A percentile compares a stretch with the other conserved stretches of the same genome.
Conservation (phyloP, 1,140 invertebrate species). For the Drosophila pectinifera region DNA sequence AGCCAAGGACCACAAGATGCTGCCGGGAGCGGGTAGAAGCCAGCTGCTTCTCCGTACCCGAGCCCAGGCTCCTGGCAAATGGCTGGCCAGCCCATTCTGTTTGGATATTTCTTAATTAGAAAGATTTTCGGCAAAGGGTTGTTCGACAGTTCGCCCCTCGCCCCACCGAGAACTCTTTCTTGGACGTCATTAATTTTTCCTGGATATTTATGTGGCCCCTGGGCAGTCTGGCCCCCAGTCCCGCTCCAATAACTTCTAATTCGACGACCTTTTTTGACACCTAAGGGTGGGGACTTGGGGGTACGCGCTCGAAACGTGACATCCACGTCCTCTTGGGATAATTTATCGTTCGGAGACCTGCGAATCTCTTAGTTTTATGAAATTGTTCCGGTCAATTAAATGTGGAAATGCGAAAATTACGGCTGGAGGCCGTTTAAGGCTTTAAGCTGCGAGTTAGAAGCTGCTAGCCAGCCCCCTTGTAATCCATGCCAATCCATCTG, state of each 20-base stretch:
- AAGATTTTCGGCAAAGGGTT: constrained; percentile 77
- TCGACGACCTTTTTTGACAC: constrained; percentile 63
- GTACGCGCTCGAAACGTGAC: constrained; percentile 61
- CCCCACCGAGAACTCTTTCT: constrained; percentile 34
- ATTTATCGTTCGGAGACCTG: constrained; percentile 68
- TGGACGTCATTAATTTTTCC: constrained; percentile 79
- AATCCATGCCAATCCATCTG: constrained; percentile 69
- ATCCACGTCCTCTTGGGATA: constrained; percentile 51
- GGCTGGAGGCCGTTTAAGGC: constrained; percentile 52
- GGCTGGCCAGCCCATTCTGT: constrained; percentile 44
- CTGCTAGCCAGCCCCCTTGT: constrained; percentile 24
- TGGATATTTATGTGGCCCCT: constrained; percentile 71
- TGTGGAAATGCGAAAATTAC: constrained; percentile 56
- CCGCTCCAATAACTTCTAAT: constrained; percentile 32
- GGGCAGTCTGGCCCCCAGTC: constrained; percentile 32
- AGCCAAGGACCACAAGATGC: constrained; percentile 58
- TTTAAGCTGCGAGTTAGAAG: constrained; percentile 52
- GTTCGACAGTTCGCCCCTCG: constrained; percentile 20
- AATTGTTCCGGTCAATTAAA: constrained; percentile 83
- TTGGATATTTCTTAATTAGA: constrained; percentile 81
- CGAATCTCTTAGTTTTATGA: constrained; percentile 77
- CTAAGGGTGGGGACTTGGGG: constrained; percentile 7
- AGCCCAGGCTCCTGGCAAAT: constrained; percentile 44
- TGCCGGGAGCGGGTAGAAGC: constrained; percentile 19
- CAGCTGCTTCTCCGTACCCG: constrained; percentile 45